phyloP scores from a whole-genome alignment of 2,113 vertebrate species.

The Vulpes lagopus region DNA sequence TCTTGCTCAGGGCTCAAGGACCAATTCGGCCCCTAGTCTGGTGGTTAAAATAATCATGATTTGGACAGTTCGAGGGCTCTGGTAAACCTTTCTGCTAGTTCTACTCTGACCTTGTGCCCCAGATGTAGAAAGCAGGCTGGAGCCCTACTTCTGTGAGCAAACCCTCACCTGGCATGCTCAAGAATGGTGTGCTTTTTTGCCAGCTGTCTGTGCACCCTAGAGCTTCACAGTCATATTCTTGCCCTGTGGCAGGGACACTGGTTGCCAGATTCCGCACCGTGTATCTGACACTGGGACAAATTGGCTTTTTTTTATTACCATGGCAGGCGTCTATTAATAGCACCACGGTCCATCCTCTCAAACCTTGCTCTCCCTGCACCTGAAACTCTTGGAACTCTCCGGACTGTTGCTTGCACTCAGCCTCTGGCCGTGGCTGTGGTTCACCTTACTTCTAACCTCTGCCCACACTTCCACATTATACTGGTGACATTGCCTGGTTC shows the following conservation, averaged over 20 bases:
- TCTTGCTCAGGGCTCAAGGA: neutral
- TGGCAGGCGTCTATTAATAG: neutral
- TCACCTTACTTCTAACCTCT: neutral
- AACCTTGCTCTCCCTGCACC: neutral
- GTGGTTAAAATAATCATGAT: neutral
- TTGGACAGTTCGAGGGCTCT: neutral
- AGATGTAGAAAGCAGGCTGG: conserved; percentile 27
- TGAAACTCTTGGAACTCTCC: neutral
- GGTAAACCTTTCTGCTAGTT: neutral
- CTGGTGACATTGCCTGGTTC: neutral
- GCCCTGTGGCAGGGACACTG: neutral
- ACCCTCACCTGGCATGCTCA: neutral
- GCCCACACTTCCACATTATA: neutral
- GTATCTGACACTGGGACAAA: neutral
- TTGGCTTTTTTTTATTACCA: neutral
- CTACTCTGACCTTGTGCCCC: conserved; percentile 1
- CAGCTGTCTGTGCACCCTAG: neutral
- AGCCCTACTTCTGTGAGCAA: conserved; percentile 4
- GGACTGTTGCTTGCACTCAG: neutral
- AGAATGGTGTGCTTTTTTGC: conserved; percentile 2
- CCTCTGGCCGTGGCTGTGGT: neutral
- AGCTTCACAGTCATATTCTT: neutral
- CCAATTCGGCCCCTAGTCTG: neutral
- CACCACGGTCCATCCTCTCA: neutral
- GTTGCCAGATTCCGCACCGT: neutral